These are phyloP conservation scores for Sycophaga agraensis DNA, from an alignment of 1,140 invertebrate genomes.

Conservation along the genomic window DNA sequence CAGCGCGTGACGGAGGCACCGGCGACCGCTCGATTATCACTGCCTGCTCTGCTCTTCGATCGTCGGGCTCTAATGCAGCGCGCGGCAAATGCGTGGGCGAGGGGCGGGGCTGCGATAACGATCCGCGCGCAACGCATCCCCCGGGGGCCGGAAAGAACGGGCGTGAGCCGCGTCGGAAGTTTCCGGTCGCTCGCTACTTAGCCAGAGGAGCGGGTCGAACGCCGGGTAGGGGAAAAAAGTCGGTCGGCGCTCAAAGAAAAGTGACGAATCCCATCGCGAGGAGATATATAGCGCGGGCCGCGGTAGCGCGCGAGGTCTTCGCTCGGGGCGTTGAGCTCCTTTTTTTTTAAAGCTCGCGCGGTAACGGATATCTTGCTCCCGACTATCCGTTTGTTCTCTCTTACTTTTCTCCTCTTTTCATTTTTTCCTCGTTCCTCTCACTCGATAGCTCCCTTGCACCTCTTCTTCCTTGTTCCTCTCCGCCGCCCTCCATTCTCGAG, in stretches of 20 bases:
- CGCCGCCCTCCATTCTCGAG: too few relatives aligned
- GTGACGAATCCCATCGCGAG: constrained; percentile 2
- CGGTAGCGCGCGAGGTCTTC: background rate
- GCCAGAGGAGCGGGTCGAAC: background rate
- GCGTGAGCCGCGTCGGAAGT: background rate
- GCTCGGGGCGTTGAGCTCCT: background rate
- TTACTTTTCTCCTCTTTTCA: background rate
- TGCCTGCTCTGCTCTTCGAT: too few relatives aligned
- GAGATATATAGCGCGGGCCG: too few relatives aligned
- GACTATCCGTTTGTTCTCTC: background rate
- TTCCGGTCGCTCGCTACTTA: background rate
- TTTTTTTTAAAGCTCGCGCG: background rate
- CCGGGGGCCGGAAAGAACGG: too few relatives aligned
- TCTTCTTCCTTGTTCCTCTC: too few relatives aligned
- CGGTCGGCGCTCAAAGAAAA: background rate
- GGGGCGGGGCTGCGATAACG: too few relatives aligned
- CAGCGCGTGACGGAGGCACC: too few relatives aligned
- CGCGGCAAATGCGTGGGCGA: too few relatives aligned
- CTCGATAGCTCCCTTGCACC: too few relatives aligned
- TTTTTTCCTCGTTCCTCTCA: too few relatives aligned
- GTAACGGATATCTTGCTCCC: background rate
- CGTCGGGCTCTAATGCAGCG: background rate
- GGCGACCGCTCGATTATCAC: too few relatives aligned
- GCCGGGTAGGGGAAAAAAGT: background rate
- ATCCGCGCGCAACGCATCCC: too few relatives aligned